Evolutionary conservation across 2,797 vertebrate species (phyloP), one percentile per base, ranked within the genome.

Genomic region (Xenentodon cancila): DNA sequence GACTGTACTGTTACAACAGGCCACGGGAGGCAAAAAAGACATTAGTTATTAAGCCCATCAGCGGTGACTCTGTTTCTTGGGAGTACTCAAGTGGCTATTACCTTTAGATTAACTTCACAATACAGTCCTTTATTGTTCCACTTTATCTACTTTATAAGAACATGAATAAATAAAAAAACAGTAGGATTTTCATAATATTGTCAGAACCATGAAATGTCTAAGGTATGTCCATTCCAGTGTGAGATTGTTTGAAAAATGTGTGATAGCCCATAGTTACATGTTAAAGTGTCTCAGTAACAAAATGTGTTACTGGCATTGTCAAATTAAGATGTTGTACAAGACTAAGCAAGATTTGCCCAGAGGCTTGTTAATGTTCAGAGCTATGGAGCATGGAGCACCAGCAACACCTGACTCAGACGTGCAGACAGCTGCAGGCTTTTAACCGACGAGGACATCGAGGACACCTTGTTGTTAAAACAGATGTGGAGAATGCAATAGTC

Each of bases 391-490:
- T 15, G 7, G 22, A 37, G 48, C 34, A n/a, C 1, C n/a, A 30
- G 42, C 27, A 4, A n/a, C 58, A 19, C 65, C 18, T 62, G 54
- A 62, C 56, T 50, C 25, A 15, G 22, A 1, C 18, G n/a, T 4
- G 9, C 27, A 51, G 40, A 58, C 47, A 42, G 56, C 68, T 25
- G 42, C 62, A 53, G 46, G 71, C 45, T 54, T 68, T 54, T 17
- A 54, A 69, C 44, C 59, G 43, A 54, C 64, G 55, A 84, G 73
- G 78, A 84, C 64, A 20, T 22, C 7, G 16, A 79, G 75, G 79
- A 70, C 70, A 63, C 12, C 13, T 16, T 49, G 56, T 75, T 60
- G 72, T 75, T 60, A 75, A 81, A 87, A 50, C 51, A 57, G 72
- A 71, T 69, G 58, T 50, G 61, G 61, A 62, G 55, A 72, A 70